Conservation (phyloP, 1,140 invertebrate genomes). For the Coenobita brevimanus region DNA sequence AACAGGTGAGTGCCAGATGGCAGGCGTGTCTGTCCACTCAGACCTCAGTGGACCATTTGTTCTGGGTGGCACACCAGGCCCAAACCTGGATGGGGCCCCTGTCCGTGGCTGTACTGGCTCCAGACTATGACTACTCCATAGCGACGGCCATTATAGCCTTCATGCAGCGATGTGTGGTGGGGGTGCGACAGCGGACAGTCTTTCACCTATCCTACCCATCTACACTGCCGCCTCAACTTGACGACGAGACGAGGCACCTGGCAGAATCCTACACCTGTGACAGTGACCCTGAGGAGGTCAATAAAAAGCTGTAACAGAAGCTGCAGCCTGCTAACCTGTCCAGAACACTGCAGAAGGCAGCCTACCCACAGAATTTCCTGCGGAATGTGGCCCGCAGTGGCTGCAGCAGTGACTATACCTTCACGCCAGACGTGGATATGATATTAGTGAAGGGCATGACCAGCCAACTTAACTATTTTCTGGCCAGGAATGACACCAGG, state of each 20-base stretch:
- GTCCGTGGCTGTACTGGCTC: conserved; percentile 25
- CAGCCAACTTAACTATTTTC: conserved; percentile 34
- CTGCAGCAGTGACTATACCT: conserved; percentile 40
- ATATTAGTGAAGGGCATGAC: conserved; percentile 39
- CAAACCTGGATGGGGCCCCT: conserved; percentile 30
- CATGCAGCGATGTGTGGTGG: conserved; percentile 12
- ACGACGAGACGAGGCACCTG: background rate
- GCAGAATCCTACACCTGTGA: background rate
- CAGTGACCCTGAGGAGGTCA: conserved; percentile 9
- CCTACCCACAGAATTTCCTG: too few relatives aligned
- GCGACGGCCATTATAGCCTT: conserved; percentile 37
- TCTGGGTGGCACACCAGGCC: conserved; percentile 40
- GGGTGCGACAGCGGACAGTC: conserved; percentile 9
- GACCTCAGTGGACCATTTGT: conserved; percentile 16
- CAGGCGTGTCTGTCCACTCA: conserved; percentile 32
- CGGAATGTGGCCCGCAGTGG: conserved; percentile 57
- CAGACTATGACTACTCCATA: conserved; percentile 22
- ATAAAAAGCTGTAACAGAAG: background rate
- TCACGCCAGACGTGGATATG: conserved; percentile 63
- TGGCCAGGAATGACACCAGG: background rate
- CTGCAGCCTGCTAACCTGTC: too few relatives aligned
- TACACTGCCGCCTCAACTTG: background rate
- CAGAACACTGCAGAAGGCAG: too few relatives aligned
- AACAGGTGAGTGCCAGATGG: background rate
- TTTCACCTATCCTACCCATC: conserved; percentile 38